phyloP scores from a whole-genome alignment of 2,888 invertebrate genomes.

The Galeopsomyia nigrocyanea region DNA sequence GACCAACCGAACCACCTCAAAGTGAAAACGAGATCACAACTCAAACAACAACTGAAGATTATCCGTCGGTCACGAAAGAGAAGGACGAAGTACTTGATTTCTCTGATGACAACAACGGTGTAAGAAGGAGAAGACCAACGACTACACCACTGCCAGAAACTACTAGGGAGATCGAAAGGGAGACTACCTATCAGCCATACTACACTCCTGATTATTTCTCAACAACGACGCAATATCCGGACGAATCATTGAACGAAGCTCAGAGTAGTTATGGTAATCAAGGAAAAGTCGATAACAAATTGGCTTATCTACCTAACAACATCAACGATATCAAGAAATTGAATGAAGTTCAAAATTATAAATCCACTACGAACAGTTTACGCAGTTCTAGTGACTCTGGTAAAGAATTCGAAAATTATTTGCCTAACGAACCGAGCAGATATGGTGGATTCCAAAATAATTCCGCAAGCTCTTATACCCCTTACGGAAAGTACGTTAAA shows the following conservation, averaged over 20 bases:
- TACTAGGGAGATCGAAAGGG: conserved; percentile 36
- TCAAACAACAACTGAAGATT: conserved; percentile 69
- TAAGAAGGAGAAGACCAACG: conserved; percentile 58
- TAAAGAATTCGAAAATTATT: conserved; percentile 61
- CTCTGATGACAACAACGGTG: conserved; percentile 75
- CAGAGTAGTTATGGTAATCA: conserved; percentile 44
- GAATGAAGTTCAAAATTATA: conserved; percentile 50
- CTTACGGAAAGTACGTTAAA: conserved; percentile 71
- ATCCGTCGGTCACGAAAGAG: conserved; percentile 74
- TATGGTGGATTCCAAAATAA: conserved; percentile 69
- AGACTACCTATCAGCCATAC: conserved; percentile 52
- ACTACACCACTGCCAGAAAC: conserved; percentile 51
- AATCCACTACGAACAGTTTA: conserved; percentile 49
- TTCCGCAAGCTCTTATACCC: conserved; percentile 63
- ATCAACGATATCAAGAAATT: conserved; percentile 60
- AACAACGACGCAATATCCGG: conserved; percentile 49
- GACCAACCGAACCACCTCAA: conserved; percentile 82
- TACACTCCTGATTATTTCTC: conserved; percentile 55
- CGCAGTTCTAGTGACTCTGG: conserved; percentile 47
- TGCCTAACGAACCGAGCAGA: conserved; percentile 60
- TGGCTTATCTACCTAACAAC: conserved; percentile 71
- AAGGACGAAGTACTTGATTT: conserved; percentile 85
- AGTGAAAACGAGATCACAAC: conserved; percentile 66
- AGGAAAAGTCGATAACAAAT: conserved; percentile 52
- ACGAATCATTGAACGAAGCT: conserved; percentile 49